Conservation (phyloP, 2,113 vertebrate genomes). For the Corvus moneduloides region DNA sequence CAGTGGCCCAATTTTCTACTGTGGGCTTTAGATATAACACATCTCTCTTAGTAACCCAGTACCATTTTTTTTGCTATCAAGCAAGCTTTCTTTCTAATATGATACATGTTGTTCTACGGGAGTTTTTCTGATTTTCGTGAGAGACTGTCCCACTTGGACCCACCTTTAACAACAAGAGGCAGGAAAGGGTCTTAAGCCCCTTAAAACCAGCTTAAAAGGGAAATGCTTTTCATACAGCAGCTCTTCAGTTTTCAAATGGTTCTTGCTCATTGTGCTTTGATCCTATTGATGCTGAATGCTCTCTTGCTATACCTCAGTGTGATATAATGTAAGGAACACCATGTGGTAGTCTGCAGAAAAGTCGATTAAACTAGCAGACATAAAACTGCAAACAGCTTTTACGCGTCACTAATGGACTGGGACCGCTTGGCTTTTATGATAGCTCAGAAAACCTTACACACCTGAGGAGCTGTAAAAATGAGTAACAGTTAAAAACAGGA, state of each 20-base stretch:
- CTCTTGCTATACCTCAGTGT: slow-evolving; percentile 43
- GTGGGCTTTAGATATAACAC: neutral
- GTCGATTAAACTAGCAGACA: slow-evolving; percentile 58
- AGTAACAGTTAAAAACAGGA: slow-evolving; percentile 60
- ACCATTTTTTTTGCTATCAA: neutral
- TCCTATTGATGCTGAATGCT: neutral
- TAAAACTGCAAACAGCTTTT: slow-evolving; percentile 63
- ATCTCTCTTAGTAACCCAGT: neutral
- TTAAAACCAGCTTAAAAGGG: slow-evolving; percentile 19
- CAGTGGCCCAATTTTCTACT: neutral
- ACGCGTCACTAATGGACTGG: slow-evolving; percentile 46
- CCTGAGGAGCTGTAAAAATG: slow-evolving; percentile 57
- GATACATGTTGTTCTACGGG: neutral
- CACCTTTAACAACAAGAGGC: neutral
- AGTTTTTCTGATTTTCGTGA: neutral
- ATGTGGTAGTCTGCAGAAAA: slow-evolving; percentile 53
- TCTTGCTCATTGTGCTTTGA: slow-evolving; percentile 30
- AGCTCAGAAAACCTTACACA: slow-evolving; percentile 50
- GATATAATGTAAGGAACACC: slow-evolving; percentile 45
- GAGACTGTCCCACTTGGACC: neutral
- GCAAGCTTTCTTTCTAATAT: neutral
- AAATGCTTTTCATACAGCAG: slow-evolving; percentile 46
- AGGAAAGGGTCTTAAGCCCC: neutral
- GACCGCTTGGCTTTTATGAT: slow-evolving; percentile 42
- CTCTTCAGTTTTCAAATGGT: slow-evolving; percentile 16